These are phyloP conservation scores for Plagodis pulveraria DNA, from an alignment of 2,888 invertebrate species.

Conservation along the genomic window DNA sequence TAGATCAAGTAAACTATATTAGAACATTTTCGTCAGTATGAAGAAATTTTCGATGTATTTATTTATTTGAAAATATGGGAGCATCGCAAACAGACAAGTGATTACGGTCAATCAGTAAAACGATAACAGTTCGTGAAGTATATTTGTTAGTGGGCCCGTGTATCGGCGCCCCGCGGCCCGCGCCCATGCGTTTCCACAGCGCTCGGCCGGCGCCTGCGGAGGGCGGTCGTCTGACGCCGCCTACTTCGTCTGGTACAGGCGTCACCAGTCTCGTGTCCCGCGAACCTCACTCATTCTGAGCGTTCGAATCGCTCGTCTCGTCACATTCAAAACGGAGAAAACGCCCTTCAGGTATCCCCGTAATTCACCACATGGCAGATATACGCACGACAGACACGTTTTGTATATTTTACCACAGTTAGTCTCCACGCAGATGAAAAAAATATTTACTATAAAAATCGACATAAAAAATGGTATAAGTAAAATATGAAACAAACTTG, in stretches of 20 bases:
- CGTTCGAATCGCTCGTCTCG: conserved; percentile 26
- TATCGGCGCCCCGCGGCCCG: conserved; percentile 72
- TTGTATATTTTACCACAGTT: too few species aligned
- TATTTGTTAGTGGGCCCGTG: conserved; percentile 78
- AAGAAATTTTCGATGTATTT: too few species aligned
- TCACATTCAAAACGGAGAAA: conserved; percentile 24
- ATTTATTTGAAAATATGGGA: neutral
- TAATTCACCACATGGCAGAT: neutral
- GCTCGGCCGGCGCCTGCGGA: conserved; percentile 77
- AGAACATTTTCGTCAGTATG: too few species aligned
- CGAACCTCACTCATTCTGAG: conserved; percentile 65
- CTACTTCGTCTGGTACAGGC: conserved; percentile 84
- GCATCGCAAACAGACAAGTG: conserved; percentile 42
- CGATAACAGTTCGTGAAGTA: conserved; percentile 79
- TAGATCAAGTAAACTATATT: too few species aligned
- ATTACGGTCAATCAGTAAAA: conserved; percentile 64
- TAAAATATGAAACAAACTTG: too few species aligned
- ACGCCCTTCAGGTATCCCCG: conserved; percentile 7
- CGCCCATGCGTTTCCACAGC: conserved; percentile 76
- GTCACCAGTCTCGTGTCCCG: conserved; percentile 80
- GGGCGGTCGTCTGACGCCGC: conserved; percentile 82
- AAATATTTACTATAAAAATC: too few species aligned
- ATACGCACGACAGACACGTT: too few species aligned
- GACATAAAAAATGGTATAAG: too few species aligned
- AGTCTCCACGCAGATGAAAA: too few species aligned